phyloP scores from a whole-genome alignment of 1,140 invertebrate species.

The Sycophaga agraensis region DNA sequence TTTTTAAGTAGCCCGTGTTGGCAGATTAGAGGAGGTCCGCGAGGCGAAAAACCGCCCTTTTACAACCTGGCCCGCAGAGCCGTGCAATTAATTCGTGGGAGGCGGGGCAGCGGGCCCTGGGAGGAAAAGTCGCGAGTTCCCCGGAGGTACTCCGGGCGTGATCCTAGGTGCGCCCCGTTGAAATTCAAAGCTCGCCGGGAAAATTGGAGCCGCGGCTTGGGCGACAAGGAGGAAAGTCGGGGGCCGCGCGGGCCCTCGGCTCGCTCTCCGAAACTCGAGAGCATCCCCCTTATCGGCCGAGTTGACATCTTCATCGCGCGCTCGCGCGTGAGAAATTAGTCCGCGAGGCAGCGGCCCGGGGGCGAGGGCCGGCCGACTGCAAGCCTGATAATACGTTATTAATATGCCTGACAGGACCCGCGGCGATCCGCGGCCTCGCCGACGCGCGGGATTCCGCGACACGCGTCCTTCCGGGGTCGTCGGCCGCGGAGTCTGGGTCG shows the following conservation, averaged over 20 bases:
- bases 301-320: constrained; percentile 15
- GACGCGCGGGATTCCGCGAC: constrained; percentile 7
- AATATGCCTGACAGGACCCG: constrained; percentile 32
- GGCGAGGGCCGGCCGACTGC: background rate
- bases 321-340: constrained; percentile 15
- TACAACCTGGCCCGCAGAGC: too few relatives aligned
- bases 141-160: too few relatives aligned
- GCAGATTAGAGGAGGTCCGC: too few relatives aligned
- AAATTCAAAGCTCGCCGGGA: background rate
- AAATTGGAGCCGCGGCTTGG: background rate
- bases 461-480: background rate
- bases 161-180: too few relatives aligned
- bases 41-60: too few relatives aligned
- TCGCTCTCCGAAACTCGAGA: background rate
- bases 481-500: too few relatives aligned
- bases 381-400: constrained; percentile 33
- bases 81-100: too few relatives aligned
- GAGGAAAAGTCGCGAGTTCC: too few relatives aligned
- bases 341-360: background rate
- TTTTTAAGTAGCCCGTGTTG: too few relatives aligned
- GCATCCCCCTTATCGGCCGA: background rate
- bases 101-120: too few relatives aligned
- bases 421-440: background rate
- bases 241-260: background rate
- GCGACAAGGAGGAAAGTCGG: background rate